Base-by-base conservation (phyloP, 2,888 invertebrate species). In the Lamellibrachia columna region DNA sequence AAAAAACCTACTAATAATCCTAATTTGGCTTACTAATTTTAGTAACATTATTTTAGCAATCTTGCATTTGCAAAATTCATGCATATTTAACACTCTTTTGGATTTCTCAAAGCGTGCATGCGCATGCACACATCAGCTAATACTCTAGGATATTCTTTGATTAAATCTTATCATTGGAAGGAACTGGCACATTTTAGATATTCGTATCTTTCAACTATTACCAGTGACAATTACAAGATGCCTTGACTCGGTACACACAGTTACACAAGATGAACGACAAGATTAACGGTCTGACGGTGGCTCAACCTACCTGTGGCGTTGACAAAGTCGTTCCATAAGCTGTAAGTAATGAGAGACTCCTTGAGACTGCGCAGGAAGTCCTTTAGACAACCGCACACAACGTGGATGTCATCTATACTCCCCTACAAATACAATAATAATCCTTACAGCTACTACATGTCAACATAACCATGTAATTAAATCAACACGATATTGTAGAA, bases 341-440 rank as follows among this genome's bases (percentile, higher is more conserved):
- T 97, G 92, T 97, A 97, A 0, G 99, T 98, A 93, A 99, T 98
- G 0, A 99, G 97, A 0, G 99, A 98, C 96, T 99, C 99, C 92
- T 98, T 98, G 53, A 99, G 97, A 0, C 98, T 97, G 7, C 98
- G 97, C 93, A 99, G 97, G 97, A 99, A 99, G 97, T 98, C 98
- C 97, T 99, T 99, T 91, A 99, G 97, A 93, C 98, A 98, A 91
- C 99, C 98, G 96, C 99, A 99, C 60, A 99, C 97, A 0, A 98
- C 98, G 96, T 99, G 98, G 55, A 99, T 97, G 96, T 99, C 96
- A 93, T 94, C 94, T 55, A 96, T 95, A 92, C 95, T 75, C n/a
- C 75, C 75, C 75, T 75, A n/a, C 75, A 75, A 75, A 75, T n/a
- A 75, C 15, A 75, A 15, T 6, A 15, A 9, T 55, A 75, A 15